Evolutionary conservation across 2,113 vertebrate species (phyloP).

Genomic region (Uria lomvia): DNA sequence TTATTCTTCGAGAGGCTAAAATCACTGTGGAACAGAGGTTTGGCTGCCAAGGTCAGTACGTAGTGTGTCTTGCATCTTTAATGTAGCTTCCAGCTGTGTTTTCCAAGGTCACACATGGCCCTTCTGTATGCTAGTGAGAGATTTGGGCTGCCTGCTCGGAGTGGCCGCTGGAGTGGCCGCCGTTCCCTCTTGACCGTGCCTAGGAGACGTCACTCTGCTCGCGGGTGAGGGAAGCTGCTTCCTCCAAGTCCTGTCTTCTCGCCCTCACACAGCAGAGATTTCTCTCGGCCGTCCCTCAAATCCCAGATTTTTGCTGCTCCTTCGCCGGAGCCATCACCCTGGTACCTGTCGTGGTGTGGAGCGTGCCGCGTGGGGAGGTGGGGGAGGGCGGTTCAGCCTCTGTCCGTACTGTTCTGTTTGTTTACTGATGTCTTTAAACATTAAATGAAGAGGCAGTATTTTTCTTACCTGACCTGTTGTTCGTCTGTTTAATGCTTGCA

Average conservation of each 20-base stretch:
- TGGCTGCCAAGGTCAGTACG: background rate
- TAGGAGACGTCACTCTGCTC: background rate
- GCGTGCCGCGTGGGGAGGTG: background rate
- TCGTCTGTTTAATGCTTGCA: background rate
- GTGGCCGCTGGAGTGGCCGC: too few species aligned
- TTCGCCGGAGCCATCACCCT: background rate
- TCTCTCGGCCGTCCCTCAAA: background rate
- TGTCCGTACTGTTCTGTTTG: constrained; percentile 53
- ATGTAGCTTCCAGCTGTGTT: background rate
- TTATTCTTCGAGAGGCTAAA: background rate
- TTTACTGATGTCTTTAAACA: constrained; percentile 72
- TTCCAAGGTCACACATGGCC: background rate
- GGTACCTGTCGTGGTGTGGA: background rate
- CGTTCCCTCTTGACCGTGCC: background rate
- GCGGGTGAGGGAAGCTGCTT: background rate
- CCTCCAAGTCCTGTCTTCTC: background rate
- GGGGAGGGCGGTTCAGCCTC: constrained; percentile 8
- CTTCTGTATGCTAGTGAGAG: background rate
- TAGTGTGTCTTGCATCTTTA: background rate
- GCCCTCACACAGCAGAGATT: background rate
- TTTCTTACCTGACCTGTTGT: constrained; percentile 68
- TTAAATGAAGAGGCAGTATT: constrained; percentile 77
- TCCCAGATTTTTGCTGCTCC: background rate
- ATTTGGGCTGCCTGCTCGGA: background rate
- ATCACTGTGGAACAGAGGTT: background rate